These are phyloP conservation scores for Reticulitermes lucifugus DNA, from an alignment of 2,888 invertebrate genomes.

Conservation along the genomic window DNA sequence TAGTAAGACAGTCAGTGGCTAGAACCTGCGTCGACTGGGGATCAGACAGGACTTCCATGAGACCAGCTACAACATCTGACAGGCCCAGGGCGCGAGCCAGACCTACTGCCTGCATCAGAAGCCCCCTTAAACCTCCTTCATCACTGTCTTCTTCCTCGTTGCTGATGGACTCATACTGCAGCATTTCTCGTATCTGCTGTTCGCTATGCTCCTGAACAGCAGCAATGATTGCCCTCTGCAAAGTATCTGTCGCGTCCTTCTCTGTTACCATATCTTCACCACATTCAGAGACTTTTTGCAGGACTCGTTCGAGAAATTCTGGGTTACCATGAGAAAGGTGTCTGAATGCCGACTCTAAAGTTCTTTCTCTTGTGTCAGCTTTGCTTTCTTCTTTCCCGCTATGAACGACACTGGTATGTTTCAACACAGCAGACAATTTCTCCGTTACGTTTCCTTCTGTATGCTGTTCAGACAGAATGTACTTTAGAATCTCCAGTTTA, in stretches of 20 bases:
- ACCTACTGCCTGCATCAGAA: slow-evolving; percentile 74
- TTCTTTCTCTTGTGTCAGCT: slow-evolving; percentile 64
- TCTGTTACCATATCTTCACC: slow-evolving; percentile 72
- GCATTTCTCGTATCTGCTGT: slow-evolving; percentile 68
- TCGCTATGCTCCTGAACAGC: slow-evolving; percentile 74
- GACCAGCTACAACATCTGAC: slow-evolving; percentile 71
- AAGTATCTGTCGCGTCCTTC: slow-evolving; percentile 72
- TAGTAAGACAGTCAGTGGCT: slow-evolving; percentile 69
- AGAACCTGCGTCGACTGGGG: slow-evolving; percentile 69
- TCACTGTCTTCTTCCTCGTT: slow-evolving; percentile 61
- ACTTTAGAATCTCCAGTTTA: slow-evolving; percentile 72
- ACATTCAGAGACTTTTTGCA: slow-evolving; percentile 72
- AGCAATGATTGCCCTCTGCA: slow-evolving; percentile 76
- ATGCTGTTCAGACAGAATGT: slow-evolving; percentile 59
- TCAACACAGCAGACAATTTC: slow-evolving; percentile 72
- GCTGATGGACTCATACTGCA: slow-evolving; percentile 62
- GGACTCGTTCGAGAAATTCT: slow-evolving; percentile 70
- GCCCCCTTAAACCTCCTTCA: slow-evolving; percentile 59
- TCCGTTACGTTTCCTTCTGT: slow-evolving; percentile 72
- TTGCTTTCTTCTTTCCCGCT: slow-evolving; percentile 58
- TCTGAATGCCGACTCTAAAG: slow-evolving; percentile 74
- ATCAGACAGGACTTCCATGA: slow-evolving; percentile 68
- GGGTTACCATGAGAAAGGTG: slow-evolving; percentile 73
- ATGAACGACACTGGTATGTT: slow-evolving; percentile 17
- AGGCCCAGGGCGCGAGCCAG: slow-evolving; percentile 78